Percentiles rank a stretch among this genome's conserved stretches.
phyloP scores from a whole-genome alignment of 2,113 vertebrate species.

The Antechinus flavipes region DNA sequence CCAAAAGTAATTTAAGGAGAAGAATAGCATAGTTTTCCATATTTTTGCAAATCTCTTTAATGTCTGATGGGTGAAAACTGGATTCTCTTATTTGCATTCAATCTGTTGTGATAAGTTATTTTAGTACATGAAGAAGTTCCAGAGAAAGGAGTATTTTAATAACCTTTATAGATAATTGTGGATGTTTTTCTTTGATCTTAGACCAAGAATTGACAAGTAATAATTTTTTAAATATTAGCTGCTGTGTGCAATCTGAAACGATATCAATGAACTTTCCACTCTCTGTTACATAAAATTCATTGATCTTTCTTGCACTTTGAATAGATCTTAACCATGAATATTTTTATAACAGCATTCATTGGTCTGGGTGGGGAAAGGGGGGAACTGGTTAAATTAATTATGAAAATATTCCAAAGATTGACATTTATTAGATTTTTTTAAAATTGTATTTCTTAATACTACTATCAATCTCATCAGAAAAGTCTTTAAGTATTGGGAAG shows the following conservation, averaged over 20 bases:
- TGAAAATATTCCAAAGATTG: not conserved
- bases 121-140: not conserved
- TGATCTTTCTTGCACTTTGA: not conserved
- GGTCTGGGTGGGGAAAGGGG: not conserved
- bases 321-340: not conserved
- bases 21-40: not conserved
- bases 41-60: not conserved
- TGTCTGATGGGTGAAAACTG: not conserved
- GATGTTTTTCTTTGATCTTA: not conserved
- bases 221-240: not conserved
- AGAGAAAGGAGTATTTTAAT: not conserved
- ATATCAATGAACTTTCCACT: not conserved
- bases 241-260: not conserved
- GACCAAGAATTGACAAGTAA: not conserved
- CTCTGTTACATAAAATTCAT: not conserved
- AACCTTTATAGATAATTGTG: not conserved
- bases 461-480: no score
- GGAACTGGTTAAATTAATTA: not conserved
- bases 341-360: not conserved
- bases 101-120: not conserved
- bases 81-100: not conserved
- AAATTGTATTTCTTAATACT: no score
- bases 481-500: not conserved
- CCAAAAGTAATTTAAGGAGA: not conserved
- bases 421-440: not conserved